A percentile compares a stretch with the other conserved stretches of the same genome.
These are phyloP conservation scores for Centruroides sculpturatus DNA, from an alignment of 1,140 invertebrate genomes.

Conservation along the genomic window DNA sequence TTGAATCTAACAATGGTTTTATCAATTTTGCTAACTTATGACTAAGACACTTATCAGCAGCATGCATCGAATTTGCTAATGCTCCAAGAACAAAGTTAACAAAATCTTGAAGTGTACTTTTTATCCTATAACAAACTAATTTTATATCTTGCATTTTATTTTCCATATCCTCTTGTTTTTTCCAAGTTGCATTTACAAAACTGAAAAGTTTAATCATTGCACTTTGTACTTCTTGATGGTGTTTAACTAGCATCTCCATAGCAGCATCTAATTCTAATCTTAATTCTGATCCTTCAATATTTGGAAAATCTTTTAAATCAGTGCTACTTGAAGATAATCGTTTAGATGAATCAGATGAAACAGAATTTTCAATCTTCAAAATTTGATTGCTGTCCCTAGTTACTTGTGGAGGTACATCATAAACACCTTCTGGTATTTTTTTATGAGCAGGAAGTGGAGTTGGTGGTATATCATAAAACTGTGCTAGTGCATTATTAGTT, in stretches of 20 bases:
- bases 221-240: constrained; percentile 44
- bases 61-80: constrained; percentile 69
- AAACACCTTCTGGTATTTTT: constrained; percentile 21
- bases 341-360: too few relatives aligned
- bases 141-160: constrained; percentile 54
- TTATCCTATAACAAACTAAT: constrained; percentile 52
- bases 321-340: too few relatives aligned
- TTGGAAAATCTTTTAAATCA: too few relatives aligned
- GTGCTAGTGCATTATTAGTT: too few relatives aligned
- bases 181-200: constrained; percentile 65
- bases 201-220: constrained; percentile 44
- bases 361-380: too few relatives aligned
- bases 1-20: constrained; percentile 59
- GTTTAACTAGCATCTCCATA: constrained; percentile 61
- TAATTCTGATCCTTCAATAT: constrained; percentile 37
- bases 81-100: constrained; percentile 74
- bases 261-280: constrained; percentile 70
- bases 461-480: too few relatives aligned
- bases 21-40: constrained; percentile 40
- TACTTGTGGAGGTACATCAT: constrained; percentile 35
- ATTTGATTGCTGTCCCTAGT: constrained; percentile 23
- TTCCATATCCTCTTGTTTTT: constrained; percentile 53
- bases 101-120: constrained; percentile 63
- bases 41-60: constrained; percentile 51
- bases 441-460: too few relatives aligned